A percentile compares a stretch with the other conserved stretches of the same genome.
Evolutionary conservation across 2,113 vertebrate genomes (phyloP).

Genomic region (Zapornia atra): DNA sequence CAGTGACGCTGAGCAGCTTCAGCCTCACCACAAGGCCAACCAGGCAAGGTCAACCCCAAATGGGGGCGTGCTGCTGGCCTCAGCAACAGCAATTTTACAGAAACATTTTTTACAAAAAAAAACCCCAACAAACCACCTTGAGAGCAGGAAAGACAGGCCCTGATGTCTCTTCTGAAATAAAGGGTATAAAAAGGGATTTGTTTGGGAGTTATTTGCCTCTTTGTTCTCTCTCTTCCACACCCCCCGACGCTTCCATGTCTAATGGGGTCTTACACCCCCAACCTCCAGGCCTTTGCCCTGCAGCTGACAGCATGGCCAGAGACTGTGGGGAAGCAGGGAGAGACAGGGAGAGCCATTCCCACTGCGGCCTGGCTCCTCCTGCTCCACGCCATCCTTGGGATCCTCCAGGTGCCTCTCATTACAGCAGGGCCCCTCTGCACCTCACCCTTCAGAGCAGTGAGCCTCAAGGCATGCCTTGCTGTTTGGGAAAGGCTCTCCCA

Average conservation of each 20-base stretch:
- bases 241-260: fast-evolving
- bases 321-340: neutral
- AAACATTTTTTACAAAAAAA: neutral
- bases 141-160: neutral
- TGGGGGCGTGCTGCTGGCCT: neutral
- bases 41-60: neutral
- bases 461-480: neutral
- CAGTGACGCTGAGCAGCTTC: neutral
- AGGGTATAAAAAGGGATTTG: neutral
- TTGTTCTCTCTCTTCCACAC: neutral
- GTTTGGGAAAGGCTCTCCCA: neutral
- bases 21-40: neutral
- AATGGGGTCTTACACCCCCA: neutral
- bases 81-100: neutral
- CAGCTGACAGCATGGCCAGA: fast-evolving
- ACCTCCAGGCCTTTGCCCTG: fast-evolving
- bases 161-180: neutral
- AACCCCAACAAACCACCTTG: neutral
- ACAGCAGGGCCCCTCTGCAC: neutral
- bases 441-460: neutral
- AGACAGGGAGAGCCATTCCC: neutral
- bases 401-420: neutral
- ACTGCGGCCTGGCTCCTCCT: neutral
- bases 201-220: neutral
- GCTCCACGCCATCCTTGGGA: neutral